Evolutionary conservation across 1,140 invertebrate genomes (phyloP), one percentile per base, ranked within the genome.

Genomic region (Eciton burchellii): DNA sequence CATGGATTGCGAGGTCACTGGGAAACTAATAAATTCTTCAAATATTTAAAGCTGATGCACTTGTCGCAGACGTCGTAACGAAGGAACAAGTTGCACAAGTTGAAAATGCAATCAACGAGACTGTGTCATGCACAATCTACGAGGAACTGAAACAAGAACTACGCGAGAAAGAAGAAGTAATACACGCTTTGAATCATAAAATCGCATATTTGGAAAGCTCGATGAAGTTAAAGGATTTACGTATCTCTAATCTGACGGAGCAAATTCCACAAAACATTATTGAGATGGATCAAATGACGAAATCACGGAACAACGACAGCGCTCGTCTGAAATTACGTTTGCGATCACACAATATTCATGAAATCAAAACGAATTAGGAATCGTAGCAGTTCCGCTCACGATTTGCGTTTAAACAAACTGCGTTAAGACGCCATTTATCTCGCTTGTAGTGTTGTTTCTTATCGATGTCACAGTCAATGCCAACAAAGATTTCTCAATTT

Each of bases 151-250:
- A 89, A 19, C 82, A 90, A 21, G 90, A 93, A 19, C 41, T 94
- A 5, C 87, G 87, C 12, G 90, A 92, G 54, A 94, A 94, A 47
- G 84, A 92, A 49, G 91, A 94, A 24, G 65, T 88, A 11, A 93
- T 94, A 59, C 82, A 79, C 8, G 90, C 71, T 59, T 89, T 92
- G 68, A 94, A 85, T 82, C 90, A 91, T 73, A 95, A 93, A 87
- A 91, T 93, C 77, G 87, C 83, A 3, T 95, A 95, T 87, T 90
- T 95, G 71, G 94, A 95, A 73, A 94, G 91, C 60, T 89, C 95
- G n/a, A 86, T 95, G 49, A 92, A 93, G 52, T 79, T 95, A 3
- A 95, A 95, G 85, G 92, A 94, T 65, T 90, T 94, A 62, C 91
- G 94, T 9, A 95, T 95, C 54, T 92, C 92, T 0, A 94, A 94